A percentile compares a stretch with the other conserved stretches of the same genome.
phyloP scores from a whole-genome alignment of 2,113 vertebrate species.

The Gavialis gangeticus region DNA sequence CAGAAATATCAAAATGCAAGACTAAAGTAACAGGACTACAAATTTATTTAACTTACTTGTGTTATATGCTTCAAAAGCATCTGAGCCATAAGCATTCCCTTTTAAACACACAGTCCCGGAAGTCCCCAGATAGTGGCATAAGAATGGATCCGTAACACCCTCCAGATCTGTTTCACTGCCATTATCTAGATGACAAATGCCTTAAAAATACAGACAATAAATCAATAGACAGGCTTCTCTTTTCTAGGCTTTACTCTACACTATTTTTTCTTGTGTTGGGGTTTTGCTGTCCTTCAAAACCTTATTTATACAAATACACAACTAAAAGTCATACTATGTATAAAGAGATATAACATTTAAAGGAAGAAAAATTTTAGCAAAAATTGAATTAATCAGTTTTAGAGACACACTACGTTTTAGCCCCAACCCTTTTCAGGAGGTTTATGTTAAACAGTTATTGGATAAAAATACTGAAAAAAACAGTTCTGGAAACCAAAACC shows the following conservation, averaged over 20 bases:
- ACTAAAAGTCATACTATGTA: background rate
- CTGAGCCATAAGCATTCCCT: conserved; percentile 81
- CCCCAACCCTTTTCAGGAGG: background rate
- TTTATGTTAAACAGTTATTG: background rate
- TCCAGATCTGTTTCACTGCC: conserved; percentile 92
- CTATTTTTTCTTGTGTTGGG: background rate
- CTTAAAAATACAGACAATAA: conserved; percentile 71
- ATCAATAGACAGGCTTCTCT: background rate
- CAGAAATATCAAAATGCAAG: background rate
- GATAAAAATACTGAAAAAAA: background rate
- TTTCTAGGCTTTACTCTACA: background rate
- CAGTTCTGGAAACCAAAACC: background rate
- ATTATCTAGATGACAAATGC: conserved; percentile 88
- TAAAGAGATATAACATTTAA: background rate
- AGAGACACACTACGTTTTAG: background rate
- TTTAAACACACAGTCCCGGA: conserved; percentile 83
- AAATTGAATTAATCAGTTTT: background rate
- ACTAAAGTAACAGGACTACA: background rate
- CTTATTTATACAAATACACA: rapidly evolving
- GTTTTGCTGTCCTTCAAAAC: background rate
- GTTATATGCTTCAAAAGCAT: conserved; percentile 77
- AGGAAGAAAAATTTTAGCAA: background rate
- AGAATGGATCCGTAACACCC: conserved; percentile 85
- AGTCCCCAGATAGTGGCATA: conserved; percentile 88
- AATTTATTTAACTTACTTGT: conserved; percentile 66